Percentiles rank a stretch among this genome's conserved stretches.
These are phyloP conservation scores for Drosophila quinaria DNA, from an alignment of 2,888 invertebrate genomes.

Conservation along the genomic window DNA sequence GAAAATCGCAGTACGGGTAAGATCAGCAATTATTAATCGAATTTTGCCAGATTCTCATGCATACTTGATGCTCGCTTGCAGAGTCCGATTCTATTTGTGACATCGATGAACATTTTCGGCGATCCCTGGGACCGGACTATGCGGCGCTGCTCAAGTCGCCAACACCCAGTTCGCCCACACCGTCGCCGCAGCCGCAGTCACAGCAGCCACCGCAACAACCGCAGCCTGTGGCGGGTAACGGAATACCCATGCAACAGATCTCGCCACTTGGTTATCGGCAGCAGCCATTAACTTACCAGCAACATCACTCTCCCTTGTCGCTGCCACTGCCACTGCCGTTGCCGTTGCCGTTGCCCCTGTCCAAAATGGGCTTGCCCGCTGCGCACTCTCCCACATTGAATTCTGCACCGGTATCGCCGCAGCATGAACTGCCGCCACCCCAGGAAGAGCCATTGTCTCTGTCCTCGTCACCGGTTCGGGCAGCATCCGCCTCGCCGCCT, in stretches of 20 bases:
- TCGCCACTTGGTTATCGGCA: constrained; percentile 65
- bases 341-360: constrained; percentile 45
- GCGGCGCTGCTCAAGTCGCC: constrained; percentile 88
- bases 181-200: constrained; percentile 74
- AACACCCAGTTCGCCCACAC: constrained; percentile 76
- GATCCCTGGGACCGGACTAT: constrained; percentile 94
- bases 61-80: constrained; percentile 71
- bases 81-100: constrained; percentile 93
- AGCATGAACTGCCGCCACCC: constrained; percentile 70
- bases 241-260: constrained; percentile 65
- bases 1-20: constrained; percentile 83
- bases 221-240: constrained; percentile 52
- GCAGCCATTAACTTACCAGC: constrained; percentile 39
- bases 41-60: not conserved
- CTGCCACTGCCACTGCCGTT: constrained; percentile 22
- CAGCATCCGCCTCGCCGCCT: constrained; percentile 53
- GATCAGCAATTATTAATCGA: constrained; percentile 12
- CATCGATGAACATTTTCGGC: constrained; percentile 97
- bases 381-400: constrained; percentile 67
- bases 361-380: constrained; percentile 52
- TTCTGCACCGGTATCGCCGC: constrained; percentile 61
- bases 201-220: constrained; percentile 74
- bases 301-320: constrained; percentile 49
- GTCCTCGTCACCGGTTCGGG: constrained; percentile 60
- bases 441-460: constrained; percentile 79